These are phyloP conservation scores for Palythoa caribaeorum DNA, from an alignment of 92 coral and sea anemone genomes.

Conservation along the genomic window DNA sequence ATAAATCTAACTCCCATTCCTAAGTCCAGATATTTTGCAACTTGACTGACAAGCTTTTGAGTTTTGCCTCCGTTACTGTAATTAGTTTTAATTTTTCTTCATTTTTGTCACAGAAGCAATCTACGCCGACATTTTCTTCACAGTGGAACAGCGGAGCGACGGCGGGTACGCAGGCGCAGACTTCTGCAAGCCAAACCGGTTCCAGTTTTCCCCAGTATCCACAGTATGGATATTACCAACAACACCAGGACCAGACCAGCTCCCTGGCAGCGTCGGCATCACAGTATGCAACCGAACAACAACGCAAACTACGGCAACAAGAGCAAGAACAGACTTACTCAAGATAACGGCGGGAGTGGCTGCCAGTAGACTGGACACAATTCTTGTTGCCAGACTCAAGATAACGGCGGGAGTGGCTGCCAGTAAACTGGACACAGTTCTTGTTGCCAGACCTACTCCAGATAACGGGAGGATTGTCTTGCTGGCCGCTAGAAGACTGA, in stretches of 20 bases:
- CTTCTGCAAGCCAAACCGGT: background rate
- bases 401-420: background rate
- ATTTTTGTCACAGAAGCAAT: slow-evolving; percentile 28
- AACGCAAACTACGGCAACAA: slow-evolving; percentile 54
- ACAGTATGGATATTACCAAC: slow-evolving; percentile 96
- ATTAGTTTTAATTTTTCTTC: background rate
- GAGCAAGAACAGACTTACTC: slow-evolving; percentile 66
- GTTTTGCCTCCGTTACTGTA: background rate
- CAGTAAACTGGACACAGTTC: slow-evolving; percentile 1
- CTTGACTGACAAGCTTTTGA: background rate
- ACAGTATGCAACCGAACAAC: slow-evolving; percentile 65
- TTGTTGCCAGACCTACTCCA: background rate
- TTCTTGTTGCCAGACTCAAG: background rate
- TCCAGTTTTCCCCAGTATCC: slow-evolving; percentile 71
- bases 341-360: slow-evolving; percentile 53
- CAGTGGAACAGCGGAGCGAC: slow-evolving; percentile 41
- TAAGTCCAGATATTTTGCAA: too few relatives aligned
- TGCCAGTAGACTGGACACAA: slow-evolving; percentile 15
- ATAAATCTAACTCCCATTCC: too few relatives aligned
- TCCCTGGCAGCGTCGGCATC: slow-evolving; percentile 67
- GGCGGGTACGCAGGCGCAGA: slow-evolving; percentile 24
- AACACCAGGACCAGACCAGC: slow-evolving; percentile 82
- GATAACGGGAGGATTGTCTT: background rate
- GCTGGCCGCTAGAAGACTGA: too few relatives aligned
- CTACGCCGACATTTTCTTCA: slow-evolving; percentile 41